Percentiles rank a stretch among this genome's conserved stretches.
phyloP scores from a whole-genome alignment of 2,113 vertebrate species.

The Chaetops frenatus region DNA sequence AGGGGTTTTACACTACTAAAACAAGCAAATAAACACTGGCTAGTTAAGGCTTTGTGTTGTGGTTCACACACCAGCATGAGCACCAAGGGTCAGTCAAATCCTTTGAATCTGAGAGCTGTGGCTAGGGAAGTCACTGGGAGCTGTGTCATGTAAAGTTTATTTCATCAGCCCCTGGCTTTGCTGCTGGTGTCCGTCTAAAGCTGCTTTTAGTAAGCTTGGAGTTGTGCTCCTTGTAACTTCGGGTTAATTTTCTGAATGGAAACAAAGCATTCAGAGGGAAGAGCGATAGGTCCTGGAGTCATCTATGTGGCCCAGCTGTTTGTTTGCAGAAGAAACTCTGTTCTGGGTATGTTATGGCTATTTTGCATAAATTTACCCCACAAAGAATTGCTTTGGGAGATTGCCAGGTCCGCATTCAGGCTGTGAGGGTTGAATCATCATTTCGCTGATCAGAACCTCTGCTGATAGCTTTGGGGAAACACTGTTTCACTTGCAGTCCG shows the following conservation, averaged over 20 bases:
- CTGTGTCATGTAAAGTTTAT: accelerated
- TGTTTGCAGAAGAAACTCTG: background rate
- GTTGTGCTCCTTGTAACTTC: background rate
- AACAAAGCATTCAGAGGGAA: background rate
- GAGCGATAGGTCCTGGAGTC: background rate
- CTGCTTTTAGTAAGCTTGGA: background rate
- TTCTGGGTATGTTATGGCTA: background rate
- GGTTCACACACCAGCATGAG: accelerated
- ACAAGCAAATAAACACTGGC: background rate
- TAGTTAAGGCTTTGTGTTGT: background rate
- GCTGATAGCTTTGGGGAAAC: background rate
- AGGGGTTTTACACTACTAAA: background rate
- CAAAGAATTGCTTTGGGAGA: background rate
- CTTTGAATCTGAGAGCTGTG: background rate
- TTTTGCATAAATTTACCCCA: background rate
- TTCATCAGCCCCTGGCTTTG: background rate
- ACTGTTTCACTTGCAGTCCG: background rate
- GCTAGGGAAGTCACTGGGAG: background rate
- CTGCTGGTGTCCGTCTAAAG: accelerated
- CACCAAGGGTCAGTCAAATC: background rate
- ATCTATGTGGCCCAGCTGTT: background rate
- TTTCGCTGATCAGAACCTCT: background rate
- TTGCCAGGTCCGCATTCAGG: background rate
- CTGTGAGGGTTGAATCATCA: background rate
- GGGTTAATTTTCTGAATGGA: background rate